phyloP scores from a whole-genome alignment of 1,140 invertebrate genomes.

The Yoshiicerus persimilis region DNA sequence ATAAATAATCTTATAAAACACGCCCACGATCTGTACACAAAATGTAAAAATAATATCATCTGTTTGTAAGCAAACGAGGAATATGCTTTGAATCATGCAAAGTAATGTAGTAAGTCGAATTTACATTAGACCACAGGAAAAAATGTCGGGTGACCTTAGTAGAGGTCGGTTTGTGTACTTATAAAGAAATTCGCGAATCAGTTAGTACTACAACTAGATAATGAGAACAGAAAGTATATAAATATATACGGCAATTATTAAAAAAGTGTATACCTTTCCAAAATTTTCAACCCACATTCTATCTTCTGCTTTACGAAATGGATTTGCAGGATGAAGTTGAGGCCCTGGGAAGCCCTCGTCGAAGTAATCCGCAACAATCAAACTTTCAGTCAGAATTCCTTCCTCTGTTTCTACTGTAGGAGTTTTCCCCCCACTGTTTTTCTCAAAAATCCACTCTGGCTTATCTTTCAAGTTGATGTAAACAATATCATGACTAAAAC shows the following conservation, averaged over 20 bases:
- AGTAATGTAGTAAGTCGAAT: too few relatives aligned
- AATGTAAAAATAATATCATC: neutral
- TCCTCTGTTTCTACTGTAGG: conserved; percentile 58
- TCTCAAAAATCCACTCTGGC: conserved; percentile 63
- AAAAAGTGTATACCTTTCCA: conserved; percentile 52
- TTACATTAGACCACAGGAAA: too few relatives aligned
- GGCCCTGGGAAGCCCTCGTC: conserved; percentile 60
- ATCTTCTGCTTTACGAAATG: conserved; percentile 57
- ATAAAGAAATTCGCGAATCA: too few relatives aligned
- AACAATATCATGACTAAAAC: conserved; percentile 57
- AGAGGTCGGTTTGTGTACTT: too few relatives aligned
- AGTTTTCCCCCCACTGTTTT: conserved; percentile 63
- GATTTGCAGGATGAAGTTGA: conserved; percentile 56
- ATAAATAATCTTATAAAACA: neutral
- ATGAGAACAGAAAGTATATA: too few relatives aligned
- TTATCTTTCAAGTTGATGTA: conserved; percentile 64
- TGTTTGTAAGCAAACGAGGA: too few relatives aligned
- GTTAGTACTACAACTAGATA: too few relatives aligned
- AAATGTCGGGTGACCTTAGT: too few relatives aligned
- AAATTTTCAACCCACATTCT: conserved; percentile 57
- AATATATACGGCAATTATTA: too few relatives aligned
- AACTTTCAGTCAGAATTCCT: conserved; percentile 55
- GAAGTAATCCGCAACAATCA: conserved; percentile 60
- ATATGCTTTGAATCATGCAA: too few relatives aligned
- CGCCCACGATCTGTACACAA: neutral